phyloP scores from a whole-genome alignment of 2,113 vertebrate species.

The Orycteropus afer region DNA sequence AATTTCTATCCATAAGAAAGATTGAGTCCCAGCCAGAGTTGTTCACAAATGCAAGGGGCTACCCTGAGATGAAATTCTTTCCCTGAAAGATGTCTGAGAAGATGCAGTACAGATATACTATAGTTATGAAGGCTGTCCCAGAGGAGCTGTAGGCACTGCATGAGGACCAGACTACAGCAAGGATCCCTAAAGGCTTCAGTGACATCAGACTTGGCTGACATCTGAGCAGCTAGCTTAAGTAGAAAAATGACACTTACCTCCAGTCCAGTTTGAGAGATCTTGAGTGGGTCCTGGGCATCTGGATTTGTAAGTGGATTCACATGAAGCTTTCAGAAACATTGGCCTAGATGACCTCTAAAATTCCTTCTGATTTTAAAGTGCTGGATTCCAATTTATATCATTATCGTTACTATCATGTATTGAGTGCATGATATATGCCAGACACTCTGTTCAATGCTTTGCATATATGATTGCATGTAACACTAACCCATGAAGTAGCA shows the following conservation, averaged over 20 bases:
- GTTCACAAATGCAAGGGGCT: not conserved
- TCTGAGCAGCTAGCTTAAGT: not conserved
- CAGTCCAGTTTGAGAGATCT: not conserved
- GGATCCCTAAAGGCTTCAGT: not conserved
- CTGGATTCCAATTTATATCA: not conserved
- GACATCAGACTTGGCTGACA: not conserved
- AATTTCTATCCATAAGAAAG: too few relatives aligned
- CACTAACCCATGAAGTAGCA: not conserved
- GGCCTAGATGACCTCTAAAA: not conserved
- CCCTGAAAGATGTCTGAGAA: not conserved
- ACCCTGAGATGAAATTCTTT: not conserved
- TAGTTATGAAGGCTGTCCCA: not conserved
- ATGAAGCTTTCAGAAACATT: not conserved
- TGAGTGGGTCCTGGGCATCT: not conserved
- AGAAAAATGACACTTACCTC: not conserved
- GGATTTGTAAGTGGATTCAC: not conserved
- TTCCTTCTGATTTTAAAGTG: not conserved
- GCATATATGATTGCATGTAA: not conserved
- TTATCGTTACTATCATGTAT: not conserved
- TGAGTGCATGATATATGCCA: not conserved
- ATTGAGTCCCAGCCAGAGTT: not conserved
- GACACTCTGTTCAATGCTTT: not conserved
- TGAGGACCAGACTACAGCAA: not conserved
- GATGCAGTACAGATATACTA: too few relatives aligned
- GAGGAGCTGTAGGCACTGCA: rapidly evolving